Evolutionary conservation across 2,888 invertebrate genomes (phyloP), one percentile per base, ranked within the genome.

Genomic region (Temnothorax unifasciatus): DNA sequence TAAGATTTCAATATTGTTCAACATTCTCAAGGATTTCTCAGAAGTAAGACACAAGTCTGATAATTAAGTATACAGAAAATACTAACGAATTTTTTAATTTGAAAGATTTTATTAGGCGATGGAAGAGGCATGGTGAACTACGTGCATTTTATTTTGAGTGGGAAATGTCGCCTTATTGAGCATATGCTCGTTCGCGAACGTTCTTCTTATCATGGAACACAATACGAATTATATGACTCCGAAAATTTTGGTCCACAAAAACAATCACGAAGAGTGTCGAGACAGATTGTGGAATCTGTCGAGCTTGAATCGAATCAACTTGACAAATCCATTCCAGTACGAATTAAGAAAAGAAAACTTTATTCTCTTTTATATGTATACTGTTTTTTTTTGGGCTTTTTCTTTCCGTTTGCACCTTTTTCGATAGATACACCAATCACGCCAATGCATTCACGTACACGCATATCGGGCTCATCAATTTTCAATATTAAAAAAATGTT

Each of bases 111-210:
- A 41, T 88, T 94, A 64, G 94, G 94, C 50, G 94, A 94, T 71
- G 94, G 93, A 9, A 93, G 90, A 77, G 95, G 95, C 18, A 91
- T 93, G 91, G 91, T 93, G 34, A 94, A 95, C 85, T 94, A 93
- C 75, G 95, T 94, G 2, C 96, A 96, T 92, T 96, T 97, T 89
- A 91, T 97, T 66, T 93, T 96, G 64, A 95, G 96, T 57, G 97
- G 97, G 1, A 95, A 95, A 81, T 96, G 96, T 90, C 96, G 96
- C 92, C 95, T 97, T 94, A 96, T 97, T 85, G 96, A 97, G 90
- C 95, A 96, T 38, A 93, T 97, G 81, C 93, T 95, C 90, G 94
- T 96, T 54, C 92, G 94, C 25, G 94, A 95, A 57, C 93, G 93
- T 50, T 92, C 92, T 63, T 93, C 91, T 44, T 91, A 95, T 11